Evolutionary conservation across 1,140 invertebrate genomes (phyloP).

Genomic region (Leucophenga varia): DNA sequence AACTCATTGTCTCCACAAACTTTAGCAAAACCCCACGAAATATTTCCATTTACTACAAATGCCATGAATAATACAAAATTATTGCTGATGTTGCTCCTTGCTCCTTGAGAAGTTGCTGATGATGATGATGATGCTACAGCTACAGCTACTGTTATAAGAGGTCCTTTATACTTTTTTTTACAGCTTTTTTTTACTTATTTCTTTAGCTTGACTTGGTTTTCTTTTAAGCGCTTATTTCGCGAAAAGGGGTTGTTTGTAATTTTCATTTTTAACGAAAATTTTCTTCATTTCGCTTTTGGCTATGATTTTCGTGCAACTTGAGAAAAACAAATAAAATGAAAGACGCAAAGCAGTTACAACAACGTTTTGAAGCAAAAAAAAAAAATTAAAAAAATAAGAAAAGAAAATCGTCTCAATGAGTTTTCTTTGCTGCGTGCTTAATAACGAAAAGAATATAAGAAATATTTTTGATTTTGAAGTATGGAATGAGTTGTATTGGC

Average conservation of each 20-base stretch:
- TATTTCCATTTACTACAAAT: slow-evolving; percentile 38
- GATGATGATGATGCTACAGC: too few relatives aligned
- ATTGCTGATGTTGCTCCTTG: too few relatives aligned
- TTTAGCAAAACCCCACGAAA: too few relatives aligned
- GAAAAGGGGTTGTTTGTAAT: slow-evolving; percentile 51
- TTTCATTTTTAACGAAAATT: slow-evolving; percentile 45
- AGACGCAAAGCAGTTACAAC: slow-evolving; percentile 38
- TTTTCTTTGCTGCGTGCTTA: slow-evolving; percentile 49
- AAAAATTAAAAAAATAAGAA: slow-evolving; percentile 30
- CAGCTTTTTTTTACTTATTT: too few relatives aligned
- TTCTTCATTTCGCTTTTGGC: slow-evolving; percentile 44
- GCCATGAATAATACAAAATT: slow-evolving; percentile 53
- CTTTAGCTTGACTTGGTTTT: too few relatives aligned
- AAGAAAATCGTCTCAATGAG: slow-evolving; percentile 47
- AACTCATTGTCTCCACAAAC: background rate
- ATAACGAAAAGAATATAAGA: slow-evolving; percentile 45
- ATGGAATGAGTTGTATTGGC: background rate
- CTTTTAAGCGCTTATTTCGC: too few relatives aligned
- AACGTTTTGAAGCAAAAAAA: too few relatives aligned
- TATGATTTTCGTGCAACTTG: slow-evolving; percentile 41
- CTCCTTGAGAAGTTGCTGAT: too few relatives aligned
- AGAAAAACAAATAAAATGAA: slow-evolving; percentile 40
- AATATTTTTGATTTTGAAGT: too few relatives aligned
- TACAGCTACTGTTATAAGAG: slow-evolving; percentile 23
- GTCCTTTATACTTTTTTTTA: too few relatives aligned